phyloP scores from a whole-genome alignment of 2,113 vertebrate species.

The Hydrolagus affinis region DNA sequence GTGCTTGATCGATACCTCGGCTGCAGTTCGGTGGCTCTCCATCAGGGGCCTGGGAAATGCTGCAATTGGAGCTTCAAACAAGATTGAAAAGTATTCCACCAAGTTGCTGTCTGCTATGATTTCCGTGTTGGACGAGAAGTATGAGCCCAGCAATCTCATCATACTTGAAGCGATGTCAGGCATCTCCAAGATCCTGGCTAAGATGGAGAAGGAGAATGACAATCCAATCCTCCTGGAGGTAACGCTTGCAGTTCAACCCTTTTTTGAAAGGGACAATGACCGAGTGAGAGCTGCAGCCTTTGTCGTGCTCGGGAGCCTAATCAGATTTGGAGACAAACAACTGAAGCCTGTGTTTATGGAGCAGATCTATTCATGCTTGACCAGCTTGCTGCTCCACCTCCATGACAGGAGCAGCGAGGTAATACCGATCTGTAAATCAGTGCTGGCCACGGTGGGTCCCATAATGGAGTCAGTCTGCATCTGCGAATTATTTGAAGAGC shows the following conservation, averaged over 20 bases:
- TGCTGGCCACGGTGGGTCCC: neutral
- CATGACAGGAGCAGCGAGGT: neutral
- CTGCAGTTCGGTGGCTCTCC: neutral
- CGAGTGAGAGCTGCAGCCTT: neutral
- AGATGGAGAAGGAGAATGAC: neutral
- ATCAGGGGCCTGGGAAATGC: neutral
- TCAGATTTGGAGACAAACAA: neutral
- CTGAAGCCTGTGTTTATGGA: neutral
- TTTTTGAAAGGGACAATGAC: neutral
- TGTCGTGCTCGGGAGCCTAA: neutral
- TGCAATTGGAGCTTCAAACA: neutral
- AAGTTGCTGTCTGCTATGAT: neutral
- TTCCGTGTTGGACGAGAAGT: neutral
- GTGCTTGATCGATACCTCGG: neutral
- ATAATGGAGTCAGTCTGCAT: neutral
- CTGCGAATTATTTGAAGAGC: neutral
- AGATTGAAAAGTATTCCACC: neutral
- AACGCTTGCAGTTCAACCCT: neutral
- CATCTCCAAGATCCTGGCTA: neutral
- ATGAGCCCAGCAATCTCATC: neutral
- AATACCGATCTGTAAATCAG: neutral
- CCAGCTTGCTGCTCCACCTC: slow-evolving; percentile 16
- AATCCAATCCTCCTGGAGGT: neutral
- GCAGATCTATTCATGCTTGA: neutral
- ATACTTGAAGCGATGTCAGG: neutral